These are phyloP conservation scores for Poeciliopsis presidionis DNA, from an alignment of 2,797 vertebrate genomes.

Conservation along the genomic window DNA sequence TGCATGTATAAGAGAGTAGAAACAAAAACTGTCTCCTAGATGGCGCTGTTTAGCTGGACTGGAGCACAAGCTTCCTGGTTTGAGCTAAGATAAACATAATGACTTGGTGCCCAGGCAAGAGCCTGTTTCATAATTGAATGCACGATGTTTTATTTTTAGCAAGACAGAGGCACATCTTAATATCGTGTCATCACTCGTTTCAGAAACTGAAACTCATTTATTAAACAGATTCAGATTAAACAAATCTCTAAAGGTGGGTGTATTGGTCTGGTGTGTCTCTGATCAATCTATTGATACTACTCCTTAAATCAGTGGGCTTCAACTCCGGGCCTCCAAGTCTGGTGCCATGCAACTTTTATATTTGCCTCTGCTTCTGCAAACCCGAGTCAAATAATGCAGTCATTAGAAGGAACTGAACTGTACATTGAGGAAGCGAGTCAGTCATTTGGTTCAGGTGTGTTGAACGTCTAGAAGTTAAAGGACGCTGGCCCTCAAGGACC, in stretches of 20 bases:
- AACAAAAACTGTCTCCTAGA: neutral
- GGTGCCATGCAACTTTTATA: neutral
- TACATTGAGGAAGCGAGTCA: neutral
- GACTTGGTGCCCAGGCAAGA: no score
- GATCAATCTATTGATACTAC: neutral
- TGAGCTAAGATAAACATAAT: neutral
- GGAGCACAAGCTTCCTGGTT: neutral
- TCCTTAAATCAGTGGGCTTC: neutral
- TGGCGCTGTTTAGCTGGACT: neutral
- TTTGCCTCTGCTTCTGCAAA: neutral
- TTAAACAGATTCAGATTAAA: neutral
- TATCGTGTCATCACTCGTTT: neutral
- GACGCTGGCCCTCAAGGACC: neutral
- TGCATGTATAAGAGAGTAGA: neutral
- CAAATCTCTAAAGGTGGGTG: neutral
- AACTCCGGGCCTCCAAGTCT: neutral
- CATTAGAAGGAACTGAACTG: neutral
- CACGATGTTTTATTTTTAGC: no score
- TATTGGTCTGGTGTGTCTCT: neutral
- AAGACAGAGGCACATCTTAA: neutral
- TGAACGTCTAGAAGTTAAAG: neutral
- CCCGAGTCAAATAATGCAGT: neutral
- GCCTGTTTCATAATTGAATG: no score
- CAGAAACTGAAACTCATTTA: neutral
- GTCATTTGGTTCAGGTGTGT: neutral